Evolutionary conservation across 2,888 invertebrate genomes (phyloP).

Genomic region (Peribatodes rhomboidaria): DNA sequence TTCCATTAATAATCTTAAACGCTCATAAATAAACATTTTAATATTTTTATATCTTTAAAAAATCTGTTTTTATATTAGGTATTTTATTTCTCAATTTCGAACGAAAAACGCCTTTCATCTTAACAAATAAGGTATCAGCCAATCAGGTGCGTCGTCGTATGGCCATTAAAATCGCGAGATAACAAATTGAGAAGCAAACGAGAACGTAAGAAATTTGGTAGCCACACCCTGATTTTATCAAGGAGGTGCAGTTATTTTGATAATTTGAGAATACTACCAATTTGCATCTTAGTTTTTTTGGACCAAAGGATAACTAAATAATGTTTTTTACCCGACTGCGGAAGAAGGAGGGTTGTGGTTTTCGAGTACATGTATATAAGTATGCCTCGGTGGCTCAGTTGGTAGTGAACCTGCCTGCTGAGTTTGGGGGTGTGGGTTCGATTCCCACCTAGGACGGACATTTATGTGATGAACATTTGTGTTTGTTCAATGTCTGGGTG

Average conservation of each 20-base stretch:
- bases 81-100: constrained; percentile 4
- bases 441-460: no score
- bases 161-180: constrained; percentile 31
- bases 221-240: constrained; percentile 16
- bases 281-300: no score
- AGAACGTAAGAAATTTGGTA: neutral
- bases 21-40: no score
- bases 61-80: neutral
- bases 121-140: constrained; percentile 32
- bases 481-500: no score
- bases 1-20: neutral
- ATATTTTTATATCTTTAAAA: neutral
- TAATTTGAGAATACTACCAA: constrained; percentile 4
- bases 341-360: no score
- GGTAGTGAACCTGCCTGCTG: no score
- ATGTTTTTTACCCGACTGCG: no score
- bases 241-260: constrained; percentile 1
- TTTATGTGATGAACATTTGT: no score
- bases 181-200: constrained; percentile 22
- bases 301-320: no score
- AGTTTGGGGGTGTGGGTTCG: no score
- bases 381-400: no score
- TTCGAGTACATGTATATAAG: no score
- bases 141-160: constrained; percentile 27
- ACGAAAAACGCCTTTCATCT: constrained; percentile 5